Evolutionary conservation across 2,113 vertebrate genomes (phyloP).

Genomic region (Thunnus maccoyii): DNA sequence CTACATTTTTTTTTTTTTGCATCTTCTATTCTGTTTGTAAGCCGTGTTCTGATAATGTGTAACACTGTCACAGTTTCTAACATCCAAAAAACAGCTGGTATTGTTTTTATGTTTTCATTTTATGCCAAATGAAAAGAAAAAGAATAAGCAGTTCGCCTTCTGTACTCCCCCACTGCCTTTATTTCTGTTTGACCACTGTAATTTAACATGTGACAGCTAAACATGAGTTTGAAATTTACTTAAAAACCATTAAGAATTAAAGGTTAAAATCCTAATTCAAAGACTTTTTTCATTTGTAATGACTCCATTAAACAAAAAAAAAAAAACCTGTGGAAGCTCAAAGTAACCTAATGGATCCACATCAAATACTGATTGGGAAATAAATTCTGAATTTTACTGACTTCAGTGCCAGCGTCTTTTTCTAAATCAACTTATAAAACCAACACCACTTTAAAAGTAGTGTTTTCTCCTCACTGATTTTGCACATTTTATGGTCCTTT

Average conservation of each 20-base stretch:
- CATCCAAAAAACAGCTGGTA: conserved; percentile 22
- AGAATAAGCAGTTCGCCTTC: conserved; percentile 10
- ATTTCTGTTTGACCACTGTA: neutral
- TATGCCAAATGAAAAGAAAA: neutral
- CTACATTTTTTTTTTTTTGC: neutral
- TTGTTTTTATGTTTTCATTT: conserved; percentile 10
- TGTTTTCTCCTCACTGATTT: neutral
- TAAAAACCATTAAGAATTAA: neutral
- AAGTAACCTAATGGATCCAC: neutral
- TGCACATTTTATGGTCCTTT: conserved; percentile 12
- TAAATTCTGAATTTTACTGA: conserved; percentile 4
- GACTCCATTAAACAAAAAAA: neutral
- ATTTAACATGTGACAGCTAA: neutral
- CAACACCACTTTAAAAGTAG: neutral
- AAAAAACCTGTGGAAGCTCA: neutral
- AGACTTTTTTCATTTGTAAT: neutral
- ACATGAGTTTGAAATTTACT: neutral
- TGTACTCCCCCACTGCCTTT: neutral
- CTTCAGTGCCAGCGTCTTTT: neutral
- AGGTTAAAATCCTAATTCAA: neutral
- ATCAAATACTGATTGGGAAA: conserved; percentile 14
- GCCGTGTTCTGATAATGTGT: neutral
- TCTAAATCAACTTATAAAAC: conserved; percentile 21
- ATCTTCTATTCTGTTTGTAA: conserved; percentile 12
- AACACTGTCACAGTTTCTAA: conserved; percentile 27